Evolutionary conservation across 1,140 invertebrate genomes (phyloP), one percentile per base, ranked within the genome.

Genomic region (Temnothorax nylanderi): DNA sequence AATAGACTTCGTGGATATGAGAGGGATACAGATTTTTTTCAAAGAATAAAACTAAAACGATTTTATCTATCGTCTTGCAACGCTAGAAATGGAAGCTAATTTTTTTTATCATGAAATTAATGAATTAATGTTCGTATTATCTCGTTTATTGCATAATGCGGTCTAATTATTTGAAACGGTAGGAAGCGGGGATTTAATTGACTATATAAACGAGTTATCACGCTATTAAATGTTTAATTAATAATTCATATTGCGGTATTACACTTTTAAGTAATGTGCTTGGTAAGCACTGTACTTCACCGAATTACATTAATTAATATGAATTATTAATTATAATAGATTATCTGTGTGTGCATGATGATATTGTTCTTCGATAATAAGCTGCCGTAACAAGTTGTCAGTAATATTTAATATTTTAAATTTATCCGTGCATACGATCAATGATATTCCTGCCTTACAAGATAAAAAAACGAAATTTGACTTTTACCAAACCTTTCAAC

Each of bases 181-280:
- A 10, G 16, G 21, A 32, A 16, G n/a, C 16, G 37, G 10, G 6
- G 49, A 41, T 72, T 32, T 71, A 67, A 71, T 32, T 56, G 37
- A 6, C 21, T n/a, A 16, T 13, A 13, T 62, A 72, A 21, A 21
- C 32, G 44, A 37, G 13, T 67, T 78, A 65, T 34, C 5, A 11
- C 6, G 11, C 41, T 77, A 26, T 64, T 62, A 78, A 77, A 81
- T 71, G 16, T 49, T 71, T 81, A 32, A 81, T 81, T 78, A 78
- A 77, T 32, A 69, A 72, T 72, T 26, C 11, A 44, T 69, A 16
- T 54, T 71, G 47, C 34, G 10, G 10, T 54, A 69, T 71, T 26
- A n/a, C 3, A 13, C 32, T 21, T 54, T 80, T 54, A 80, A 67
- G 49, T 69, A 69, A 49, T 16, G n/a, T 11, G 34, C 4, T 44